A percentile compares a stretch with the other conserved stretches of the same genome.
Evolutionary conservation across 53 echinoderm and acorn worm species (phyloP).

Genomic region (Crossaster papposus): DNA sequence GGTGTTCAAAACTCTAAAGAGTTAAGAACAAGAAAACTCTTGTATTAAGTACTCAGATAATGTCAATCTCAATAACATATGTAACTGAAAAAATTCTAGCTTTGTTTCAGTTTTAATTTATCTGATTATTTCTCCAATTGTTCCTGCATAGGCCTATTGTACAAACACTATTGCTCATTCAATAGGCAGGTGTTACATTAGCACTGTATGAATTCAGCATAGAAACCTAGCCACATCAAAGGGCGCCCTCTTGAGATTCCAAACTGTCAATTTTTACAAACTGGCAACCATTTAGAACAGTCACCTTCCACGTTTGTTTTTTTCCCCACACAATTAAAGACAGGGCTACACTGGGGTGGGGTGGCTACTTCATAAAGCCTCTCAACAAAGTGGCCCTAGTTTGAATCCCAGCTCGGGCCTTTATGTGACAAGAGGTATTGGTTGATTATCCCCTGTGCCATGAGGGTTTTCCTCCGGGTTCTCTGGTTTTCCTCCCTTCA

Average conservation of each 20-base stretch:
- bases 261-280: not conserved
- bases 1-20: no score
- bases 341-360: no score
- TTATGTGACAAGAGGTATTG: no score
- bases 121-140: not conserved
- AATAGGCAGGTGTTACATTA: not conserved
- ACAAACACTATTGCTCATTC: not conserved
- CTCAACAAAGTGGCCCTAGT: no score
- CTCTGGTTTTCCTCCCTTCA: no score
- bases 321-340: no score
- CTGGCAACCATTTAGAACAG: not conserved
- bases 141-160: not conserved
- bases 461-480: no score
- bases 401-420: no score
- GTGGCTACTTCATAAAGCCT: no score
- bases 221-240: not conserved
- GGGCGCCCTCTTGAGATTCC: slow-evolving; percentile 13
- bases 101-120: not conserved
- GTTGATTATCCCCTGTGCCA: no score
- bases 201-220: not conserved
- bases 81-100: not conserved
- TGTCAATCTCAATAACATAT: not conserved
- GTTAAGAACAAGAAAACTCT: no score
- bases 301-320: no score
- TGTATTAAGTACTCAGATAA: not conserved